Percentiles rank a stretch among this genome's conserved stretches.
phyloP scores from a whole-genome alignment of 2,888 invertebrate species.

The Ptilodon capucinus region DNA sequence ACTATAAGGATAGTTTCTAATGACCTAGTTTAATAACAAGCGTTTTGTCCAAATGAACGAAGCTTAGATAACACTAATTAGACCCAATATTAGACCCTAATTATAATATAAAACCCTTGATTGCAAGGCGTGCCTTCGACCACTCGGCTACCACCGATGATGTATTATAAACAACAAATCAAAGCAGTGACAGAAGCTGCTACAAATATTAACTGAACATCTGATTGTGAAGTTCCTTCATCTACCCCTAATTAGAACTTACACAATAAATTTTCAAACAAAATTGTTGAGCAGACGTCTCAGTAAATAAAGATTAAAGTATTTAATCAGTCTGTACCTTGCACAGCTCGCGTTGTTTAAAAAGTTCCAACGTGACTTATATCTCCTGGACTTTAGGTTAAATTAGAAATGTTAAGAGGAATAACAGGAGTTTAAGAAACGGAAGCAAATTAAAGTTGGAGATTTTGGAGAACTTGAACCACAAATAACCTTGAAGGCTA shows the following conservation, averaged over 20 bases:
- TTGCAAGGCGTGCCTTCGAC: no score
- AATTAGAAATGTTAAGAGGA: constrained; percentile 31
- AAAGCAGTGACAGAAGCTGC: constrained; percentile 17
- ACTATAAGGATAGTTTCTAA: no score
- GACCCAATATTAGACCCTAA: no score
- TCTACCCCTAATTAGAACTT: constrained; percentile 31
- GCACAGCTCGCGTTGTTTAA: constrained; percentile 52
- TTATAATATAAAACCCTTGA: no score
- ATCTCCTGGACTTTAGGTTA: constrained; percentile 55
- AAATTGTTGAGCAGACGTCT: constrained; percentile 65
- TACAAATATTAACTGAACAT: constrained; percentile 1
- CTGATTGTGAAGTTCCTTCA: background rate
- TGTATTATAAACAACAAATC: constrained; percentile 1
- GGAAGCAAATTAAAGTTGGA: constrained; percentile 28
- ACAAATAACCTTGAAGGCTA: background rate
- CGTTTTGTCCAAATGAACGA: no score
- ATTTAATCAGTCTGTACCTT: constrained; percentile 71
- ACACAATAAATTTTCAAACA: constrained; percentile 70
- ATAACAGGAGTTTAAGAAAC: constrained; percentile 26
- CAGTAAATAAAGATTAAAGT: constrained; percentile 78
- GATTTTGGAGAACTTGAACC: constrained; percentile 19
- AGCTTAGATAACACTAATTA: background rate
- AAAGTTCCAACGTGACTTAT: constrained; percentile 76
- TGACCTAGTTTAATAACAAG: background rate
- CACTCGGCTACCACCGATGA: no score